These are phyloP conservation scores for Rhynchopsitta pachyrhyncha DNA, from an alignment of 2,113 vertebrate genomes.

Conservation along the genomic window DNA sequence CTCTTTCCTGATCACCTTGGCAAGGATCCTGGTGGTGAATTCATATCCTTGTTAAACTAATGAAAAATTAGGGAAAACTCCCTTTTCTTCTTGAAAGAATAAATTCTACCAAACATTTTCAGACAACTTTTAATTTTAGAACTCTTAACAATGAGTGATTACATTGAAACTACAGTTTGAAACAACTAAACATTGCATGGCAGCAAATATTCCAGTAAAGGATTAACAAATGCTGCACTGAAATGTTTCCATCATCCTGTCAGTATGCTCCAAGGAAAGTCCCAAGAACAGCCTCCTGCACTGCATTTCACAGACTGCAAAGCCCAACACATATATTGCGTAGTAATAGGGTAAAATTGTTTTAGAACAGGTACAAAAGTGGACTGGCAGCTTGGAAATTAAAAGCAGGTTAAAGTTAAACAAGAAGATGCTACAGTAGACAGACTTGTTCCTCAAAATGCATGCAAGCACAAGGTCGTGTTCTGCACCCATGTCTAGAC, in stretches of 20 bases:
- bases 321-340: not conserved
- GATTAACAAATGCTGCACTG: not conserved
- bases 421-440: not conserved
- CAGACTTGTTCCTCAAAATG: not conserved
- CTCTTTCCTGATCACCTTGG: not conserved
- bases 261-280: not conserved
- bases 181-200: not conserved
- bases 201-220: not conserved
- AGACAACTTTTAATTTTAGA: not conserved
- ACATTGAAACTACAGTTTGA: not conserved
- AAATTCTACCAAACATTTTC: not conserved
- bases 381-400: not conserved
- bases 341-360: not conserved
- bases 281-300: not conserved
- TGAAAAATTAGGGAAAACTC: not conserved
- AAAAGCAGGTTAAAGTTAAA: not conserved
- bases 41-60: not conserved
- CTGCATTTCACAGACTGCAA: not conserved
- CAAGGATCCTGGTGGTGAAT: not conserved
- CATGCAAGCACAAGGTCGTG: rapidly evolving
- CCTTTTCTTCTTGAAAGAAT: not conserved
- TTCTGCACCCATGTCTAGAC: not conserved
- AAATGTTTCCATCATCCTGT: not conserved
- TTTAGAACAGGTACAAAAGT: not conserved
- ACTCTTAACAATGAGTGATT: not conserved